phyloP scores from a whole-genome alignment of 2,113 vertebrate genomes.

The Syrmaticus mikado region DNA sequence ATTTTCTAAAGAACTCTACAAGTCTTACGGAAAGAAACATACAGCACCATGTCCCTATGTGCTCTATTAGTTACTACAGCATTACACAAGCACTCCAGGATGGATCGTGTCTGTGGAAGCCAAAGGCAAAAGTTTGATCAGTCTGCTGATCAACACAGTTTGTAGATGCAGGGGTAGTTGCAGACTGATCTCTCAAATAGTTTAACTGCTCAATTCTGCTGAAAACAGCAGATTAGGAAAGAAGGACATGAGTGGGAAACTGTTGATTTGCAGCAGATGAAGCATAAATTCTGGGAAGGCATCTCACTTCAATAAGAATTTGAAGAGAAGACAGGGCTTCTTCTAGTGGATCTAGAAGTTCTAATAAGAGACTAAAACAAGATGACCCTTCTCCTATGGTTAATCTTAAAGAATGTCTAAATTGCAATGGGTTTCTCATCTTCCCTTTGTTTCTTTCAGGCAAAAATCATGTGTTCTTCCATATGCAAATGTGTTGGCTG shows the following conservation, averaged over 20 bases:
- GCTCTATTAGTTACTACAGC: not conserved
- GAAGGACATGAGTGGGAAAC: not conserved
- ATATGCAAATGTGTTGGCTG: slow-evolving; percentile 98
- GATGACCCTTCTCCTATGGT: not conserved
- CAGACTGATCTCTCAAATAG: not conserved
- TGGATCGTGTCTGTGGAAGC: not conserved
- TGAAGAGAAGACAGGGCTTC: not conserved
- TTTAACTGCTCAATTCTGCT: not conserved
- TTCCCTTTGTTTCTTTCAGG: slow-evolving; percentile 77
- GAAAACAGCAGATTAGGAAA: not conserved
- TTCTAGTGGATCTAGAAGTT: not conserved
- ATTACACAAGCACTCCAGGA: not conserved
- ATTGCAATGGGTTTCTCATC: not conserved
- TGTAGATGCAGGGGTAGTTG: not conserved
- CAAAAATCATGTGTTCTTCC: slow-evolving; percentile 99
- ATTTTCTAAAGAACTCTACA: not conserved
- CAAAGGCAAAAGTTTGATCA: not conserved
- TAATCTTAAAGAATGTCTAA: not conserved
- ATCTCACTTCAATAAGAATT: not conserved
- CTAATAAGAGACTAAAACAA: not conserved
- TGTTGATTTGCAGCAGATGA: not conserved
- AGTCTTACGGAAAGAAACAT: not conserved
- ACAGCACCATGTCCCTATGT: not conserved
- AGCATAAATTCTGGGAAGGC: not conserved
- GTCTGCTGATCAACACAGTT: not conserved